Base-by-base conservation (phyloP, 2,888 invertebrate genomes). In the Ennomos quercinarius region DNA sequence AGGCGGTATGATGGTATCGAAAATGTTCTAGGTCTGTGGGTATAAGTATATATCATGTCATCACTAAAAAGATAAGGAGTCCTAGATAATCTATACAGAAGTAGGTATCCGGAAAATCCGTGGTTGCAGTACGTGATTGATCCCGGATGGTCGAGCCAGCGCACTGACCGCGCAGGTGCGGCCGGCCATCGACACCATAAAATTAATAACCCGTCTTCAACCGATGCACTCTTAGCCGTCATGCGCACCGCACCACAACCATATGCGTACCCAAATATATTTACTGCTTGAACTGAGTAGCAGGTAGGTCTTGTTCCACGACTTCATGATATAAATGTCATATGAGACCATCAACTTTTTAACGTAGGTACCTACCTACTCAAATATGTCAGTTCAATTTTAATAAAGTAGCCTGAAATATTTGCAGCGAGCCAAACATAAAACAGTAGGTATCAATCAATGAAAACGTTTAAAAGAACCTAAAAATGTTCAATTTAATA, bases 131-230 rank as follows among this genome's bases (percentile, higher is more conserved):
- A 71, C 74, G 86, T 89, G 91, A 91, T 89, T 89, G 89, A 89
- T 89, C 83, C 79, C 78, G 72, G 69, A 53, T 68, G 70, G 67
- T 62, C 68, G 70, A 63, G 67, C 72, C 72, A 69, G 73, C 71
- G 89, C 88, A 88, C 85, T 89, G 90, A 91, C 89, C 90, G 91
- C 84, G 89, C 88, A 88, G 90, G 87, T 89, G 91, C 89, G 83
- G 76, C 87, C 90, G 91, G 91, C 87, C 91, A 92, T 91, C 91
- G 91, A 92, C 91, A 91, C 91, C 89, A 90, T 91, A 90, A 91
- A 91, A 91, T 91, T 91, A 90, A 91, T 91, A 91, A 91, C 91
- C 86, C 87, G 91, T 88, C 81, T 86, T 80, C 85, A 84, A 85
- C 88, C 88, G 83, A 86, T 89, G 90, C 88, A 87, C 87, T 84